A percentile compares a stretch with the other conserved stretches of the same genome.
Conservation (phyloP, 2,888 invertebrate species). For the Biston stratarius region DNA sequence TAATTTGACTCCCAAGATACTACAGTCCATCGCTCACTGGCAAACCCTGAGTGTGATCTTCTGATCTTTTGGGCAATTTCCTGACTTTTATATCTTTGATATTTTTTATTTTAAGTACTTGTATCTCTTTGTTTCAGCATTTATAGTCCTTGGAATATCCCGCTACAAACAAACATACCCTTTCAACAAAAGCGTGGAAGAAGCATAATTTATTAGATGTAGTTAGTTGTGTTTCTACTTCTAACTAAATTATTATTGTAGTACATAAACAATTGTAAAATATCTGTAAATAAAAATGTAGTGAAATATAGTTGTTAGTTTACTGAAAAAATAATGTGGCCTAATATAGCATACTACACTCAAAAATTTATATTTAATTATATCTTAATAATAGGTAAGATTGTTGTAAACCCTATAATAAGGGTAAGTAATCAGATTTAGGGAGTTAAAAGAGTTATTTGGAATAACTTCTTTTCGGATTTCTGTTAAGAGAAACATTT, state of each 20-base stretch:
- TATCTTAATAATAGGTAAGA: no score
- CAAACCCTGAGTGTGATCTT: no score
- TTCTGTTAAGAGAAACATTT: background rate
- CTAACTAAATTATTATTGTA: background rate
- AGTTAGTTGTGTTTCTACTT: no score
- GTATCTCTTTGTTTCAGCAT: conserved; percentile 76
- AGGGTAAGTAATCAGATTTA: no score
- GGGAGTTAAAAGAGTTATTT: no score
- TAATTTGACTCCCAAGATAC: no score
- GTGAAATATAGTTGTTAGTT: background rate
- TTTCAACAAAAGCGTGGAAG: conserved; percentile 72
- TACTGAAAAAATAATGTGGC: background rate
- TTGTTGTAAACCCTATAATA: no score
- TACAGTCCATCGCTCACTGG: no score
- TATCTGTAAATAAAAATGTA: conserved; percentile 13
- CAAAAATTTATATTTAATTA: no score
- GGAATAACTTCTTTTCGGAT: no score
- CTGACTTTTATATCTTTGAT: no score
- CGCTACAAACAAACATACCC: conserved; percentile 82
- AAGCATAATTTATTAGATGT: conserved; percentile 31
- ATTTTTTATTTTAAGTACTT: background rate
- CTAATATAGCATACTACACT: background rate
- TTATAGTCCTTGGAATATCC: conserved; percentile 85
- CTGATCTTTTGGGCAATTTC: no score
- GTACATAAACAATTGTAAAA: background rate